Base-by-base conservation (phyloP, 2,113 vertebrate species). In the Onychostoma macrolepis region DNA sequence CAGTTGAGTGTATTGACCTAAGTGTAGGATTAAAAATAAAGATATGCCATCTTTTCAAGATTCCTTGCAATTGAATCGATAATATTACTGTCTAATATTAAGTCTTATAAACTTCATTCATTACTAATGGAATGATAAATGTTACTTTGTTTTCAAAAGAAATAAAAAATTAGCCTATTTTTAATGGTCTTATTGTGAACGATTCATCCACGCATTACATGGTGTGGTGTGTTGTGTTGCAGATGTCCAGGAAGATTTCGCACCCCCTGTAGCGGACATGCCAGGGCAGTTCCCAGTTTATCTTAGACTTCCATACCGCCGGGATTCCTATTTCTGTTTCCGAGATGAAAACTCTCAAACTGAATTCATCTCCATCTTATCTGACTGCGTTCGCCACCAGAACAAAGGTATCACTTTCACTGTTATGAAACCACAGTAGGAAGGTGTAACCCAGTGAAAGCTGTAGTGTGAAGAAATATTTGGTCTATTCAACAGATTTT, bases 281-380 rank as follows among this genome's bases (percentile, higher is more conserved):
- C 96, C 96, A 0, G 96, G 90, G 24, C 93, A 96, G 30, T 98
- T 96, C 89, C 96, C 97, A 0, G 96, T 99, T 9, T 98, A 96
- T 93, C 95, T 99, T 87, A 96, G 95, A 91, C 96, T 97, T 75
- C 97, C 98, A 0, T 98, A 97, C 86, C 80, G 94, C 87, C 93
- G 91, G 26, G 97, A 98, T 58, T 93, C 89, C 87, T 98, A 95
- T 94, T 98, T 96, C 91, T 98, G 97, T 92, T 97, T 96, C 93
- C 82, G 36, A 0, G 92, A 95, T 77, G 91, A 95, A 0, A 84
- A 28, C 0, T 88, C 92, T 4, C 97, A 96, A 85, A 91, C 74
- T 0, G 80, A 30, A 67, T 97, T 98, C 93, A 93, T 96, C 0
- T 89, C 95, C 0, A 26, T 95, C 81, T 91, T 99, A 87, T 94